Percentiles rank a stretch among this genome's conserved stretches.
Conservation (phyloP, 2,797 vertebrate genomes). For the Decapterus maruadsi region DNA sequence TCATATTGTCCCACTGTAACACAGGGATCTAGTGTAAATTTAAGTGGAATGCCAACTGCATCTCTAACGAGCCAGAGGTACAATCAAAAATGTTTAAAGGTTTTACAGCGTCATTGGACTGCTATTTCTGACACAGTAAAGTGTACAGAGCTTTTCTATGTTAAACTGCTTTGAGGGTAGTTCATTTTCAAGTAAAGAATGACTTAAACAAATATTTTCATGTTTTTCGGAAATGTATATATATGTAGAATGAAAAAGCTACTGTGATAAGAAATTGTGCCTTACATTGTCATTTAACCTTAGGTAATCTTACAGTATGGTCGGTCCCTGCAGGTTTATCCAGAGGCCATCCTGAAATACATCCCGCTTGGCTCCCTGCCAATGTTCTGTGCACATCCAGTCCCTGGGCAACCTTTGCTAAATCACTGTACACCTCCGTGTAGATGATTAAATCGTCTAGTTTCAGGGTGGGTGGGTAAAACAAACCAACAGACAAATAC, state of each 20-base stretch:
- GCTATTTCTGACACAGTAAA: neutral
- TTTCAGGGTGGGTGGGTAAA: neutral
- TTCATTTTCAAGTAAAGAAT: too few species aligned
- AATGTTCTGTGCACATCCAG: constrained; percentile 53
- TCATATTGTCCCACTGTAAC: constrained; percentile 18
- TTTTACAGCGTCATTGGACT: neutral
- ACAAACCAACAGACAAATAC: neutral
- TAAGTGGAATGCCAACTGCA: constrained; percentile 22
- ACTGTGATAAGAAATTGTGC: constrained; percentile 8
- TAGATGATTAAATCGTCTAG: neutral
- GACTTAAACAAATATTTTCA: too few species aligned
- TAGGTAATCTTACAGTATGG: neutral
- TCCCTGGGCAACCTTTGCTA: neutral
- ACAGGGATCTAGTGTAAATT: constrained; percentile 25
- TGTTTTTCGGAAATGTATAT: too few species aligned
- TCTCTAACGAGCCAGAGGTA: constrained; percentile 12
- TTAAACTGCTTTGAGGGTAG: neutral
- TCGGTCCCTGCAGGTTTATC: constrained; percentile 12
- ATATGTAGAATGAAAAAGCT: neutral
- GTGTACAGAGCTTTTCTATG: neutral
- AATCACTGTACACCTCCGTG: neutral
- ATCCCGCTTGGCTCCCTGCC: constrained; percentile 60
- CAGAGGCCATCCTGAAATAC: neutral
- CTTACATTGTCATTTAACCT: constrained; percentile 1
- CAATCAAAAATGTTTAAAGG: neutral